Base-by-base conservation (phyloP, 2,888 invertebrate genomes). In the Cryptus viduatorius region DNA sequence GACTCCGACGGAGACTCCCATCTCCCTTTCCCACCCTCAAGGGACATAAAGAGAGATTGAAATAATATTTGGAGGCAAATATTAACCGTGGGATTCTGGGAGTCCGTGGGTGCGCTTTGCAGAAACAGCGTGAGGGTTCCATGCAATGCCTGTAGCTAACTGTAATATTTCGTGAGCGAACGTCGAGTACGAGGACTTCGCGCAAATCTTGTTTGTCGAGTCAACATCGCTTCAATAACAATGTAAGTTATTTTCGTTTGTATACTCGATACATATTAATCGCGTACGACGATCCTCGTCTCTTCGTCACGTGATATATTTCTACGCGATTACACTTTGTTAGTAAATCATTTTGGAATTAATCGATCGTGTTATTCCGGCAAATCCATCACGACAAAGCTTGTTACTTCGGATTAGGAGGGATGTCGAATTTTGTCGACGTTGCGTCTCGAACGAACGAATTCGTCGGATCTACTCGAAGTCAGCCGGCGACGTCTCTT, bases 201-300 rank as follows among this genome's bases (percentile, higher is more conserved):
- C 8, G 16, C 53, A 53, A 16, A 16, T 53, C 61, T 37, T 31
- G 31, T 31, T 64, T 64, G 1, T 64, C n/a, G 31, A 64, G 61
- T 37, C 29, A 64, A 37, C 37, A 64, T 64, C 37, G 61, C 31
- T 31, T 31, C 37, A n/a, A 12, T 46, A 69, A 69, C 59, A 65
- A 59, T 50, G 77, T 79, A 71, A 71, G 68, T n/a, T n/a, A 79
- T 75, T 69, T 44, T 16, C 7, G n/a, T 7, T 50, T n/a, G 72
- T 65, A 44, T 68, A 72, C 71, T 69, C 71, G 71, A 69, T 29
- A 19, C 53, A 16, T 16, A 53, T 19, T 16, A 16, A 53, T 53
- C 8, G 19, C 8, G 53, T 53, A 53, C 19, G 19, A 53, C 7
- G 53, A 53, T 19, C n/a, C 19, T 8, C 10, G n/a, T 1, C 53